phyloP scores from a whole-genome alignment of 2,113 vertebrate species.

The Sinocyclocheilus anshuiensis region DNA sequence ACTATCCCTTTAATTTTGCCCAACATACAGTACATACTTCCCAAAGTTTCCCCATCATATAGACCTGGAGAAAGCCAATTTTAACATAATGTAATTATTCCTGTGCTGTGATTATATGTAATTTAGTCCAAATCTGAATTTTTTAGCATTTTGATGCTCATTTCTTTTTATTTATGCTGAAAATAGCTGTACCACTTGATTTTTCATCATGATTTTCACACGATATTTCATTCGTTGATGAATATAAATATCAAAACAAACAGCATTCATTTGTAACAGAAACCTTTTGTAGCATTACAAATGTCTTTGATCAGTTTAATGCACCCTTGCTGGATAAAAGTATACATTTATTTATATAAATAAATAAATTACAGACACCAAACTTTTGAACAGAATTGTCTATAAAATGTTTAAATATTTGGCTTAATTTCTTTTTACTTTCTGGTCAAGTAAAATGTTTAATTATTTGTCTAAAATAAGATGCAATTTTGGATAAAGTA shows the following conservation, averaged over 20 bases:
- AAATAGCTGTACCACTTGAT: not conserved
- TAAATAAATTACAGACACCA: not conserved
- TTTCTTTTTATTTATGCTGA: not conserved
- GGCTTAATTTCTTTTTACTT: not conserved
- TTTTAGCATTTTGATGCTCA: not conserved
- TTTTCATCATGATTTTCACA: no score
- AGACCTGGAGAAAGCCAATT: not conserved
- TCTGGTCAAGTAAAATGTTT: not conserved
- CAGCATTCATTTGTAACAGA: not conserved
- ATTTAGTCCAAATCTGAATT: not conserved
- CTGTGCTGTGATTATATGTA: not conserved
- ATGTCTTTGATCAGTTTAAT: no score
- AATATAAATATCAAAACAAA: not conserved
- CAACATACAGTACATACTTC: not conserved
- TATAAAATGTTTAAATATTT: not conserved
- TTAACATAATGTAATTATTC: not conserved
- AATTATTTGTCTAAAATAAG: not conserved
- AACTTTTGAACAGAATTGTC: not conserved
- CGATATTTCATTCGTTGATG: not conserved
- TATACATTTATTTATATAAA: not conserved
- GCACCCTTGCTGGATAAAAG: no score
- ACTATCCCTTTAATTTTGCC: not conserved
- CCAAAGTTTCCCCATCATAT: not conserved
- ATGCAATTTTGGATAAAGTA: not conserved
- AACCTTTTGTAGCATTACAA: not conserved